Evolutionary conservation across 2,888 invertebrate species (phyloP), one percentile per base, ranked within the genome.

Genomic region (Drosophila paramelanica): DNA sequence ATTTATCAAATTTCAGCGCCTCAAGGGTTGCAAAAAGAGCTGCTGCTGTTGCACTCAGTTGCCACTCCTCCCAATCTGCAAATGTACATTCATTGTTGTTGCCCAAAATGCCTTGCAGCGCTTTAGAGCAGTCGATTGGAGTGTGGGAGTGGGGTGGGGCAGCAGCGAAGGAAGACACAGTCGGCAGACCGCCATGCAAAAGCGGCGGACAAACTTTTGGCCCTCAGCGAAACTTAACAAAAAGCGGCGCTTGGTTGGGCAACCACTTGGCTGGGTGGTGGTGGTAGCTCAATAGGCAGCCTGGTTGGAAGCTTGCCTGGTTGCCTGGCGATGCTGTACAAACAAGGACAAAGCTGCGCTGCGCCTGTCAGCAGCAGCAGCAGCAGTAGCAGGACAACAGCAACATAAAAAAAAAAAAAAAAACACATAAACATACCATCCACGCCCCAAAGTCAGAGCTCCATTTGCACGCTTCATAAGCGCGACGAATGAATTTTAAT

Each of bases 401-500:
- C 38, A 10, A 38, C 50, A 50, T 13, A 20, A 23, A 23, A 23
- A 20, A 20, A 20, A 20, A 1, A 20, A 20, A 23, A 23, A 23
- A 23, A 23, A 4, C 3, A 23, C 14, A 56, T 17, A 36, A 10
- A 38, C 50, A 49, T 17, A 17, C 20, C 20, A 13, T 14, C 23
- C 14, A 53, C 17, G 41, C 58, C 52, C 38, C 73, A 42, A 50
- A 62, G 5, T 36, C 43, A 20, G 39, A 57, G 72, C 52, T 64
- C 53, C 73, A 68, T 61, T 57, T 76, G 75, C 79, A 82, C 81
- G 90, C 89, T 87, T 88, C 82, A 88, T 85, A 89, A 88, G 91
- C 90, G 87, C 79, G 80, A 76, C 91, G 90, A 90, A 91, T 90
- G 89, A 90, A 90, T 90, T 89, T 90, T 91, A 90, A 91, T 91